phyloP scores from a whole-genome alignment of 2,113 vertebrate genomes.

The Orientallactaga bullata region DNA sequence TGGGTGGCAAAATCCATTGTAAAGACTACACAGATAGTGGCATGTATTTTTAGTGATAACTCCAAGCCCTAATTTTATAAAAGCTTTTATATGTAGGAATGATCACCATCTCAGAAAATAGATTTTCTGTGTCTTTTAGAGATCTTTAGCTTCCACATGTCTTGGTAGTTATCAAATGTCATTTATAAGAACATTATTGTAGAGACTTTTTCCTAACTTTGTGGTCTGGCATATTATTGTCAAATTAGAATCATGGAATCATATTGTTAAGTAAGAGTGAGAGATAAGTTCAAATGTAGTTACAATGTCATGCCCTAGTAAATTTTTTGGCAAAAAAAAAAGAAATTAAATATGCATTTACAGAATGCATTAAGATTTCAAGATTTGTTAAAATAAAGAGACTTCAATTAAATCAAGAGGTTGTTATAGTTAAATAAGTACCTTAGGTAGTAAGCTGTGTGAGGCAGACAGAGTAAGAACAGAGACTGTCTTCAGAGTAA shows the following conservation, averaged over 20 bases:
- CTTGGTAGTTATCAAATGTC: conserved; percentile 1
- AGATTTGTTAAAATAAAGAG: neutral
- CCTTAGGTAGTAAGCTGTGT: neutral
- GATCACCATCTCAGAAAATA: conserved; percentile 34
- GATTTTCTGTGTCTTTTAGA: conserved; percentile 1
- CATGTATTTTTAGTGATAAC: conserved; percentile 45
- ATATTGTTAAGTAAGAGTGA: conserved; percentile 14
- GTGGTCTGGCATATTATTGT: neutral
- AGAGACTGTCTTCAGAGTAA: too few species aligned
- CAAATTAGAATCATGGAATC: neutral
- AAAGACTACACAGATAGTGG: conserved; percentile 16
- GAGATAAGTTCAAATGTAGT: neutral
- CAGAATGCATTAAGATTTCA: conserved; percentile 7
- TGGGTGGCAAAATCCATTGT: conserved; percentile 5
- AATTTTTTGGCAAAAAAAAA: conserved; percentile 3
- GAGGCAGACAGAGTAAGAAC: too few species aligned
- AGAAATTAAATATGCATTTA: conserved; percentile 13
- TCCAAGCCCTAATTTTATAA: conserved; percentile 2
- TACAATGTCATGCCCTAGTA: conserved; percentile 12
- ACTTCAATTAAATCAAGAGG: conserved; percentile 17
- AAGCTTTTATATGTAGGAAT: conserved; percentile 57
- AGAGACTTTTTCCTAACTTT: neutral
- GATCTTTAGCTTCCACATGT: conserved; percentile 33
- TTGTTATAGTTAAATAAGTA: neutral
- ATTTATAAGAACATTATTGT: conserved; percentile 28